Conservation (phyloP, 2,113 vertebrate species). For the Pedetes capensis region DNA sequence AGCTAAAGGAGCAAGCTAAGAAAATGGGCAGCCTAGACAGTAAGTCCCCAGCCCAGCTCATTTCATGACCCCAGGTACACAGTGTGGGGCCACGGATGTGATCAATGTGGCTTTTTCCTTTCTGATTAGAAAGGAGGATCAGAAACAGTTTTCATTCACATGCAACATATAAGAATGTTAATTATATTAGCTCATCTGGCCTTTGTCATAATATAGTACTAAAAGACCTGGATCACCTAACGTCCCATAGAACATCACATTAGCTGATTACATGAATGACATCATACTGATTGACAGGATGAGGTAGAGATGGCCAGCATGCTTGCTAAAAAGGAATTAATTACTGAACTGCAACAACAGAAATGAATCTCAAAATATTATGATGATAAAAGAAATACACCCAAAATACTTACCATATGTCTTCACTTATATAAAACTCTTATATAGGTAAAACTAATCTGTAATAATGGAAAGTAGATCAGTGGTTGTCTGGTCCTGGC, state of each 20-base stretch:
- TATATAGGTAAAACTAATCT: neutral
- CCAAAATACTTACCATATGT: neutral
- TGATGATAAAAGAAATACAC: accelerated
- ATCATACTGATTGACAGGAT: neutral
- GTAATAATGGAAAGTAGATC: neutral
- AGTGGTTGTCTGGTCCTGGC: neutral
- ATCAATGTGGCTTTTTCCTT: neutral
- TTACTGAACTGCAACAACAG: neutral
- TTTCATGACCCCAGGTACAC: neutral
- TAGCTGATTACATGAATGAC: neutral
- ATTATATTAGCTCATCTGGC: neutral
- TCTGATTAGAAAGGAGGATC: neutral
- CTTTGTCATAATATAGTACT: neutral
- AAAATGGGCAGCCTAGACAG: neutral
- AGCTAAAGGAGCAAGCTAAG: neutral
- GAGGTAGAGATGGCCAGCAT: neutral
- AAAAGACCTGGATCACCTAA: neutral
- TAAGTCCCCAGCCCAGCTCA: neutral
- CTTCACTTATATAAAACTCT: neutral
- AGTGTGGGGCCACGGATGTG: neutral
- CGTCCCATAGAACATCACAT: neutral
- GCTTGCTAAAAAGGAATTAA: neutral
- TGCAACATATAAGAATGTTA: neutral
- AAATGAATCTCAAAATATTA: neutral
- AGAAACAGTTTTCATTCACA: neutral